Evolutionary conservation across 1,140 invertebrate genomes (phyloP), one percentile per base, ranked within the genome.

Genomic region (Delia radicum): DNA sequence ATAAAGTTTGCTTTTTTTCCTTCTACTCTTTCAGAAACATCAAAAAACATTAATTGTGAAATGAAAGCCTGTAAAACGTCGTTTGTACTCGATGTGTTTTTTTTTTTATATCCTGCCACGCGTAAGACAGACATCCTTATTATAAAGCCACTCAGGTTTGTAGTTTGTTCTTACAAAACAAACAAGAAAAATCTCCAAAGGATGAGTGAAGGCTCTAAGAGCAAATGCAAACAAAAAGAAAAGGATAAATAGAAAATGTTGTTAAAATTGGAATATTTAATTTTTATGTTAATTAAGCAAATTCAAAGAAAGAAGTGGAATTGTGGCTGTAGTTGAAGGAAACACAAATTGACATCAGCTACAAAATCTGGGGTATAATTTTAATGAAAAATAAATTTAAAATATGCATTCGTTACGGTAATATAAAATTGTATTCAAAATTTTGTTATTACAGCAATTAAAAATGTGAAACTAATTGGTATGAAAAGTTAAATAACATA

Each of bases 81-180:
- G 65, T 69, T 29, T 21, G 65, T 67, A 28, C 29, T 3, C 2
- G 3, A 3, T 2, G 2, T 55, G 18, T 21, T 55, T 21, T 55
- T 55, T 6, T 29, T 33, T 69, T 7, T n/a, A 69, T 69, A 24
- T 69, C 29, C 65, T 69, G 65, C 29, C 65, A 69, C 65, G 65
- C 65, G 65, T 69, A 69, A 69, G 29, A 67, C 63, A 31, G 15
- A 2, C 29, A 18, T 69, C 65, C 15, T 31, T 29, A 31, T 67
- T n/a, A 33, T 67, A 67, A 67, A 69, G 65, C 65, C 65, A 69
- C 65, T 69, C 65, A 69, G 65, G 65, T 69, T 69, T 69, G 65
- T 29, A 29, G 27, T 21, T 33, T 69, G 29, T 69, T 26, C n/a
- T 69, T 55, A 18, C n/a, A 37, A 37, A 37, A 10, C 33, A 10